phyloP scores from a whole-genome alignment of 2,797 vertebrate species.

The Taenioides sp. region DNA sequence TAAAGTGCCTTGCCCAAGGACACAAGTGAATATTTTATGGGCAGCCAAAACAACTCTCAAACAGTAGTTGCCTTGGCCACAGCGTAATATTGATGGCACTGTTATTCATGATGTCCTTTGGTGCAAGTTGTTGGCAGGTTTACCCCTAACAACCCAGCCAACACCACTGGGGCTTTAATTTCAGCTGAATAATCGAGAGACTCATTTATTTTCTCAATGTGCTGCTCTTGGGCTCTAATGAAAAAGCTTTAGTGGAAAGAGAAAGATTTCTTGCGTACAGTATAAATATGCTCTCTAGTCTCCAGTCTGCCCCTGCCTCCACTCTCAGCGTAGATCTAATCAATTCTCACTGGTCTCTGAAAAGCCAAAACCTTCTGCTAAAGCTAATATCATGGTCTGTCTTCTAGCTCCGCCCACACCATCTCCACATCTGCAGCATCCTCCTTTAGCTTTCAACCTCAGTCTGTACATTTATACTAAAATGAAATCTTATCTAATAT shows the following conservation, averaged over 20 bases:
- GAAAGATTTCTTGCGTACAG: slow-evolving; percentile 12
- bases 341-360: slow-evolving; percentile 55
- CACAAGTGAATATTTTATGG: not conserved
- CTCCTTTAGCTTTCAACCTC: not conserved
- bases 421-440: slow-evolving; percentile 37
- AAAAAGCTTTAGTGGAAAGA: slow-evolving; percentile 18
- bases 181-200: slow-evolving; percentile 32
- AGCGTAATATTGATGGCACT: slow-evolving; percentile 13
- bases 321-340: slow-evolving; percentile 47
- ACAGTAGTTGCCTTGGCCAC: not conserved
- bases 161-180: slow-evolving; percentile 29
- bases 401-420: slow-evolving; percentile 43
- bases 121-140: slow-evolving; percentile 23
- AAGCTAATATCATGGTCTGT: slow-evolving; percentile 54
- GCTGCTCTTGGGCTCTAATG: slow-evolving; percentile 14
- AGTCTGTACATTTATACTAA: not conserved
- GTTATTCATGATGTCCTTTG: slow-evolving; percentile 14
- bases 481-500: too few relatives aligned
- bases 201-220: slow-evolving; percentile 22
- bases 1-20: too few relatives aligned
- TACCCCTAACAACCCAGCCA: slow-evolving; percentile 14
- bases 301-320: slow-evolving; percentile 21
- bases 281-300: slow-evolving; percentile 11
- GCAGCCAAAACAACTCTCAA: not conserved
- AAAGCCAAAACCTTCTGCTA: slow-evolving; percentile 47